Base-by-base conservation (phyloP, 2,113 vertebrate species). In the Dicaeum eximium region DNA sequence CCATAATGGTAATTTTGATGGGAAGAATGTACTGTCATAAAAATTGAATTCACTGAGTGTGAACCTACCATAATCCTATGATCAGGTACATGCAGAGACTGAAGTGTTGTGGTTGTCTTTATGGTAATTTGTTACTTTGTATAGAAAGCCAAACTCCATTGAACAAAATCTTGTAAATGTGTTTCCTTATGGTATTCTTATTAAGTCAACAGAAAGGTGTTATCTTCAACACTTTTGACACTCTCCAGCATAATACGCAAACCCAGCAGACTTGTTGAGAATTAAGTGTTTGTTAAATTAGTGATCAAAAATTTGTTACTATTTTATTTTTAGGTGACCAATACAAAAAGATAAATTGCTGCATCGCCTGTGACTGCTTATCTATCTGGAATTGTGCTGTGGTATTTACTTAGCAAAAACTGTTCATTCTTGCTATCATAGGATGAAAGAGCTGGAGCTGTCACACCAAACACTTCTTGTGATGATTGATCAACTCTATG, bases 361-460 rank as follows among this genome's bases (percentile, higher is more conserved):
- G 23, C 13, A 33, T 45, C 38, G 5, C 15, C 80, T 73, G 33
- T 66, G 38, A 31, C 22, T 58, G 23, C n/a, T 90, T 61, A 54
- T 75, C 48, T 17, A 35, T 70, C 27, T 56, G 50, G 54, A 86
- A 47, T 13, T 47, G 12, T 60, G 54, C 15, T 47, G 38, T 47
- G 9, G 5, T 54, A 45, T 45, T 90, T 56, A 77, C 30, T 89
- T 38, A 56, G 42, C 38, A 80, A 65, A 92, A 92, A 19, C 24
- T 86, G 24, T 91, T 85, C 15, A 15, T 89, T 88, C 60, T 86
- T 5, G 1, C 22, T 37, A 4, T 33, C 10, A 20, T 86, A 98
- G 98, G 95, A 93, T 98, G 77, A 97, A 90, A 95, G 95, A 98
- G 70, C 88, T 98, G 78, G 96, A 98, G 78, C 80, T 87, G 81